Conservation (phyloP, 2,888 invertebrate genomes). For the Elmis aenea region DNA sequence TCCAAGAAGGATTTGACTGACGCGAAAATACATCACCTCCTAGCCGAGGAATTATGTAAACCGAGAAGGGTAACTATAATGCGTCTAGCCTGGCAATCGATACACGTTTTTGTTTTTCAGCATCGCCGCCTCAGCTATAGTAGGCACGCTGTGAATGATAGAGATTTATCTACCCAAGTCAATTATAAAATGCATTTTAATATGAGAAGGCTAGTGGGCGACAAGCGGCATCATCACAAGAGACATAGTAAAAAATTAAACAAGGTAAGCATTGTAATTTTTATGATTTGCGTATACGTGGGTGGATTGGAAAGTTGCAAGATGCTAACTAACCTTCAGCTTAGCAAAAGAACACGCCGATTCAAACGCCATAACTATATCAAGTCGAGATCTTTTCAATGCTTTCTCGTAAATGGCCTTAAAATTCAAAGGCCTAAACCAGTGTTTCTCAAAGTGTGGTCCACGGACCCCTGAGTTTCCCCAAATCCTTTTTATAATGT, state of each 20-base stretch:
- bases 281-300: too few species aligned
- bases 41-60: slow-evolving; percentile 84
- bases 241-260: slow-evolving; percentile 80
- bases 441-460: too few species aligned
- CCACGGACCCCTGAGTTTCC: too few species aligned
- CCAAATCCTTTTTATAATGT: too few species aligned
- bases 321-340: too few species aligned
- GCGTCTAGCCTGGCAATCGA: neutral
- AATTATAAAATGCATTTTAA: slow-evolving; percentile 90
- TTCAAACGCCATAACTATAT: too few species aligned
- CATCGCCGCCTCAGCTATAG: slow-evolving; percentile 87
- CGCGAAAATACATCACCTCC: slow-evolving; percentile 87
- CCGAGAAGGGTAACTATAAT: slow-evolving; percentile 69
- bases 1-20: slow-evolving; percentile 89
- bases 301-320: too few species aligned
- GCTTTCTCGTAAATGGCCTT: too few species aligned
- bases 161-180: slow-evolving; percentile 78
- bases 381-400: too few species aligned
- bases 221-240: slow-evolving; percentile 72
- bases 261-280: slow-evolving; percentile 54
- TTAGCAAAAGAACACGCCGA: too few species aligned
- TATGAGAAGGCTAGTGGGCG: slow-evolving; percentile 79
- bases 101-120: slow-evolving; percentile 50
- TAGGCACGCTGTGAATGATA: slow-evolving; percentile 84
- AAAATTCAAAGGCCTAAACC: too few species aligned